phyloP scores from a whole-genome alignment of 2,797 vertebrate species.

The Scolopax rusticola region DNA sequence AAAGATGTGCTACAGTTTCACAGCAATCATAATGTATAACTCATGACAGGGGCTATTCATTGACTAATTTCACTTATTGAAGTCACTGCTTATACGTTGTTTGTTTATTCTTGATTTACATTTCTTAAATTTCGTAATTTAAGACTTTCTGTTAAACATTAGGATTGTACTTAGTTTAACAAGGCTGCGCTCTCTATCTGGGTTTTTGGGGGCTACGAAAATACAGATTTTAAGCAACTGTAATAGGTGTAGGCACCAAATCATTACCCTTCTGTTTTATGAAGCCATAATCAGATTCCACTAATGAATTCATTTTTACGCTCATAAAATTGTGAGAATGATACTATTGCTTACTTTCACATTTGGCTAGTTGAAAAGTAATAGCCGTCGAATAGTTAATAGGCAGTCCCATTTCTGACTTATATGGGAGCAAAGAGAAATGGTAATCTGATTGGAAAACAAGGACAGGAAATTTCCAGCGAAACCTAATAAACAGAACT shows the following conservation, averaged over 20 bases:
- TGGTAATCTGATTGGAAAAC: neutral
- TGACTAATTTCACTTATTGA: neutral
- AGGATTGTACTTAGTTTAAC: neutral
- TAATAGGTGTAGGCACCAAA: conserved; percentile 22
- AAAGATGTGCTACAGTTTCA: neutral
- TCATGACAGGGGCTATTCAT: neutral
- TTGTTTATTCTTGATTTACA: neutral
- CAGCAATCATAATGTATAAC: neutral
- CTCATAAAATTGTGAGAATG: conserved; percentile 33
- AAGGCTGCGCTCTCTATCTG: neutral
- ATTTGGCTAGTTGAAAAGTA: conserved; percentile 34
- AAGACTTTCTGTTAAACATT: neutral
- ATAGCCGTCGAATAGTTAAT: neutral
- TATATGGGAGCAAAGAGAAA: neutral
- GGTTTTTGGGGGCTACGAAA: neutral
- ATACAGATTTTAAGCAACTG: conserved; percentile 31
- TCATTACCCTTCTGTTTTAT: conserved; percentile 60
- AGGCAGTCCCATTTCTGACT: conserved; percentile 10
- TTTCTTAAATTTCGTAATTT: neutral
- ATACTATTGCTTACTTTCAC: conserved; percentile 27
- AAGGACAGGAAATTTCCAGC: neutral
- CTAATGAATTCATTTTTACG: conserved; percentile 60
- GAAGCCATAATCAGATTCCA: conserved; percentile 24
- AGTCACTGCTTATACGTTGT: neutral
- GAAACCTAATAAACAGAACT: neutral